phyloP scores from a whole-genome alignment of 2,113 vertebrate genomes.

The Hippolais icterina region DNA sequence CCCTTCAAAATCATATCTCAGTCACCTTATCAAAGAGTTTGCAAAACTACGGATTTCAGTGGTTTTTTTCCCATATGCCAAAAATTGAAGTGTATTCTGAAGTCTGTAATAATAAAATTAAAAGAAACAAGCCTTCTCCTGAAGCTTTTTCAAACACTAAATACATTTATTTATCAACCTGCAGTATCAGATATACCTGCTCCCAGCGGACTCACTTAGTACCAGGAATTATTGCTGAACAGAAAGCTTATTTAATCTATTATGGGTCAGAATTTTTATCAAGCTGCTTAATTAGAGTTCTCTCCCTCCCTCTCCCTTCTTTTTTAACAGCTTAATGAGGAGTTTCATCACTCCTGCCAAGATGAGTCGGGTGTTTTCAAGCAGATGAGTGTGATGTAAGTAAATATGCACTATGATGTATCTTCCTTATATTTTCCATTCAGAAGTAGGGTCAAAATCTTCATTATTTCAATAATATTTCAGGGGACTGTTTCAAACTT shows the following conservation, averaged over 20 bases:
- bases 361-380: constrained; percentile 58
- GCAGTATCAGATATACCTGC: constrained; percentile 21
- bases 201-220: constrained; percentile 63
- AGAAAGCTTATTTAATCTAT: constrained; percentile 75
- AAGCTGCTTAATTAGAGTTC: constrained; percentile 72
- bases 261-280: constrained; percentile 71
- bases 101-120: not conserved
- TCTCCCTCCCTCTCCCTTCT: not conserved
- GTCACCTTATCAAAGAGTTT: not conserved
- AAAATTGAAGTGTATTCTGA: not conserved
- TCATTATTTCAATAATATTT: not conserved
- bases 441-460: not conserved
- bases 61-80: not conserved
- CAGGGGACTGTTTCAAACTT: not conserved
- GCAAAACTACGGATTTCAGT: not conserved
- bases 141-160: constrained; percentile 18
- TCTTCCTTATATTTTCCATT: not conserved
- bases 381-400: constrained; percentile 36
- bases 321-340: constrained; percentile 55
- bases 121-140: not conserved
- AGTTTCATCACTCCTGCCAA: constrained; percentile 47
- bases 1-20: not conserved
- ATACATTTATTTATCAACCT: constrained; percentile 67
- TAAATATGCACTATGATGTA: constrained; percentile 9
- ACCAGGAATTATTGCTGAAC: constrained; percentile 64